Conservation (phyloP, 2,888 invertebrate genomes). For the Frankliniella fusca region DNA sequence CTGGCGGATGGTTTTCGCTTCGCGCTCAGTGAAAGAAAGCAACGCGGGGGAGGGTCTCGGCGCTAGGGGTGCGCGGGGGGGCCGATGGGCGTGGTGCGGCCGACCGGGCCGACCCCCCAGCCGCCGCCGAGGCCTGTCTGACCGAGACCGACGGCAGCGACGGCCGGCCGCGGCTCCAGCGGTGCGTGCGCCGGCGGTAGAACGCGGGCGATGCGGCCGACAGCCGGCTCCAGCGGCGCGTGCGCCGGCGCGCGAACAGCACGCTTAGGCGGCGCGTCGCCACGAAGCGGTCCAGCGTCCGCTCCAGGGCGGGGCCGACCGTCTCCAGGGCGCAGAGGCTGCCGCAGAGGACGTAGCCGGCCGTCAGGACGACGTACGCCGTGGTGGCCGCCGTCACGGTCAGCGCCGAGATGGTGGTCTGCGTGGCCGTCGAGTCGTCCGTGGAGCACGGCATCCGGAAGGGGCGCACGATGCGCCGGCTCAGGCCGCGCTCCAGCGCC, state of each 20-base stretch:
- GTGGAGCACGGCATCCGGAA: neutral
- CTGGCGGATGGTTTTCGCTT: no score
- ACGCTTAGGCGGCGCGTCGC: neutral
- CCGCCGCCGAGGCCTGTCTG: no score
- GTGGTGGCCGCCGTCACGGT: neutral
- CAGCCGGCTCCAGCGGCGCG: neutral
- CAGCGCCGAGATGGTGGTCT: neutral
- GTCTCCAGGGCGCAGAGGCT: neutral
- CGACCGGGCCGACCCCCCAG: no score
- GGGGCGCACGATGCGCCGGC: neutral
- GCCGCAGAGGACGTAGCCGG: neutral
- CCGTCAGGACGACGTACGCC: neutral
- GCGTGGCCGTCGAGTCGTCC: neutral
- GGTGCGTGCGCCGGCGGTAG: no score
- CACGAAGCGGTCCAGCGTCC: neutral
- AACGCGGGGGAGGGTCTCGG: no score
- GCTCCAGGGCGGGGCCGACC: neutral
- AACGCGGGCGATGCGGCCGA: neutral
- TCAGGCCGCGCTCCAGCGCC: conserved; percentile 2
- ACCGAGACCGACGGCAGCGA: no score
- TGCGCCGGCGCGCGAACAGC: neutral
- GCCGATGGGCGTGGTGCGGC: no score
- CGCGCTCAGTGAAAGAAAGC: no score
- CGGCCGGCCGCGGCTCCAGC: no score
- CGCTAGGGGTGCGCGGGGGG: no score